phyloP scores from a whole-genome alignment of 2,797 vertebrate species.

The Chiroxiphia lanceolata region DNA sequence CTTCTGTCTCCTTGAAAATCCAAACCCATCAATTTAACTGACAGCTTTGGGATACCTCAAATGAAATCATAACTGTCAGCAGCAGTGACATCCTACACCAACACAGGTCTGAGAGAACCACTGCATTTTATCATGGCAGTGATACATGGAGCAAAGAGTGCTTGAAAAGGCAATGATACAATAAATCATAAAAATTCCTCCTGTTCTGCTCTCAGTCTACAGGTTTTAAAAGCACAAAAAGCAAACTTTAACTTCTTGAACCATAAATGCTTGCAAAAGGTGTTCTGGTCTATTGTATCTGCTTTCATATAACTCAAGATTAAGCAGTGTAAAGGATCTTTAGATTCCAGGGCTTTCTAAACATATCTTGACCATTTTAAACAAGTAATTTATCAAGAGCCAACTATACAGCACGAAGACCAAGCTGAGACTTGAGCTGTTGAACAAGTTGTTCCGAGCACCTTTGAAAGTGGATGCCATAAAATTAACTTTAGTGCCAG shows the following conservation, averaged over 20 bases:
- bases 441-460: background rate
- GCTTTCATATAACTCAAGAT: background rate
- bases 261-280: background rate
- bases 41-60: background rate
- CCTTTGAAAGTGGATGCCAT: background rate
- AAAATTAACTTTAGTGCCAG: background rate
- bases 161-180: constrained; percentile 32
- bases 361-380: background rate
- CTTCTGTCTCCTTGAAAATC: background rate
- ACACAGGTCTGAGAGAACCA: background rate
- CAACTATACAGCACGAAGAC: background rate
- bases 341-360: background rate
- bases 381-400: background rate
- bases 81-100: background rate
- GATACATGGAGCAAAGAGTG: background rate
- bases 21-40: background rate
- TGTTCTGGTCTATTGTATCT: background rate
- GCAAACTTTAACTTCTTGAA: background rate
- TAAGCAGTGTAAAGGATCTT: background rate
- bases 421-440: background rate
- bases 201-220: background rate
- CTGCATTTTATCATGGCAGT: background rate
- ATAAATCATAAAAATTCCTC: constrained; percentile 12
- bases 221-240: background rate
- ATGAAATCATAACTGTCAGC: background rate